These are phyloP conservation scores for Rhineura floridana DNA, from an alignment of 2,113 vertebrate genomes.

Conservation along the genomic window DNA sequence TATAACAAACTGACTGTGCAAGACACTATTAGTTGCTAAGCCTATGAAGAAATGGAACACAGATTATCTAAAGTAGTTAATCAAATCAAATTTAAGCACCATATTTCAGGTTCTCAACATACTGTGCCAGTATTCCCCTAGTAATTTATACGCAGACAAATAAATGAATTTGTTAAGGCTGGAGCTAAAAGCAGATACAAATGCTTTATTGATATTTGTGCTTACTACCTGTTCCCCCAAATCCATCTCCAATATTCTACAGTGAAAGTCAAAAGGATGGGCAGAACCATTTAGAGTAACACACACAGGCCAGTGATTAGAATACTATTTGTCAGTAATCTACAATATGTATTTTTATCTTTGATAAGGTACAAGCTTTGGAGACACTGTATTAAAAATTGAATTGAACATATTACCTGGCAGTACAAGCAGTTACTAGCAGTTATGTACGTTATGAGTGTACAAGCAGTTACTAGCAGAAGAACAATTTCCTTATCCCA, in stretches of 20 bases:
- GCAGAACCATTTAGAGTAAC: background rate
- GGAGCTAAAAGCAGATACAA: background rate
- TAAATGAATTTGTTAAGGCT: constrained; percentile 5
- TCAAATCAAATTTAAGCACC: background rate
- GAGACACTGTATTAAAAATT: background rate
- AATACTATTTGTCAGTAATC: background rate
- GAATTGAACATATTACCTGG: background rate
- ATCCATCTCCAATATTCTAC: background rate
- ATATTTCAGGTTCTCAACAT: constrained; percentile 15
- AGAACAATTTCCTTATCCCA: background rate
- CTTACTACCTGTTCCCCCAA: background rate
- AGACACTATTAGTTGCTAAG: background rate
- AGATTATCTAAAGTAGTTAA: background rate
- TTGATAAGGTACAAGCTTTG: constrained; percentile 8
- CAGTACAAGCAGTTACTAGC: background rate
- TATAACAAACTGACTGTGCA: background rate
- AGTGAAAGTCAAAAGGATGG: background rate
- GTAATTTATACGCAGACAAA: background rate
- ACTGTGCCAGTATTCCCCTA: background rate
- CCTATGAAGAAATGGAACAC: background rate
- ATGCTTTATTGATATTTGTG: constrained; percentile 3
- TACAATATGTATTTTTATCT: background rate
- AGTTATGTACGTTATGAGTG: too few relatives aligned
- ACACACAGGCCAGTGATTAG: background rate
- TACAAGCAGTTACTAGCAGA: background rate